phyloP scores from a whole-genome alignment of 2,113 vertebrate genomes.

The Sapayoa aenigma region DNA sequence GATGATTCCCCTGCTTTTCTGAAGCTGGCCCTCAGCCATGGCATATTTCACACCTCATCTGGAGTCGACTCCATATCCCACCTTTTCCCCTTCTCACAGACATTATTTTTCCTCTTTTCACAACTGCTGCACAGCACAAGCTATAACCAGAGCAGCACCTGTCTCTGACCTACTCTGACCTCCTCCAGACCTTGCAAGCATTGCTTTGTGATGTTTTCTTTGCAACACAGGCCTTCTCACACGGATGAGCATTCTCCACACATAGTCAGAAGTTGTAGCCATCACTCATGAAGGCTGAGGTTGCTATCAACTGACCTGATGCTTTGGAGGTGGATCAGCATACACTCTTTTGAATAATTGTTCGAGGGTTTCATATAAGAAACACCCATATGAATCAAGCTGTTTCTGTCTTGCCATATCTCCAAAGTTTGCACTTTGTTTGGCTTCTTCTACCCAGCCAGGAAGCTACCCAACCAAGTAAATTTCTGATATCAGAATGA shows the following conservation, averaged over 20 bases:
- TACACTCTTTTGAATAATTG: rapidly evolving
- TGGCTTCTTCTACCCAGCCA: not conserved
- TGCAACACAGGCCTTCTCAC: not conserved
- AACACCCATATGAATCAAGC: not conserved
- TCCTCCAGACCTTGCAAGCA: not conserved
- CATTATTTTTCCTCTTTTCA: not conserved
- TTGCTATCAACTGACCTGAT: not conserved
- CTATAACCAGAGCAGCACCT: rapidly evolving
- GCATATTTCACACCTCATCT: not conserved
- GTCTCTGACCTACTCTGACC: not conserved
- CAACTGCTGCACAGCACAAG: rapidly evolving
- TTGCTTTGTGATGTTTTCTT: not conserved
- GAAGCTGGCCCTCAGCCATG: not conserved
- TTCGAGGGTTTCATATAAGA: not conserved
- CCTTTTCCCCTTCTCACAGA: not conserved
- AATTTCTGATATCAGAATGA: not conserved
- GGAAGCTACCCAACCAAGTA: not conserved
- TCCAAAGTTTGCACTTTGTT: not conserved
- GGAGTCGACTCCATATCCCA: not conserved
- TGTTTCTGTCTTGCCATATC: not conserved
- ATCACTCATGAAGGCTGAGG: not conserved
- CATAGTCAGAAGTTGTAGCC: not conserved
- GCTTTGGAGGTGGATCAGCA: not conserved
- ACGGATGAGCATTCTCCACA: not conserved
- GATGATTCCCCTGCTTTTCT: not conserved